phyloP scores from a whole-genome alignment of 2,113 vertebrate species.

The Chlamydotis undulata region DNA sequence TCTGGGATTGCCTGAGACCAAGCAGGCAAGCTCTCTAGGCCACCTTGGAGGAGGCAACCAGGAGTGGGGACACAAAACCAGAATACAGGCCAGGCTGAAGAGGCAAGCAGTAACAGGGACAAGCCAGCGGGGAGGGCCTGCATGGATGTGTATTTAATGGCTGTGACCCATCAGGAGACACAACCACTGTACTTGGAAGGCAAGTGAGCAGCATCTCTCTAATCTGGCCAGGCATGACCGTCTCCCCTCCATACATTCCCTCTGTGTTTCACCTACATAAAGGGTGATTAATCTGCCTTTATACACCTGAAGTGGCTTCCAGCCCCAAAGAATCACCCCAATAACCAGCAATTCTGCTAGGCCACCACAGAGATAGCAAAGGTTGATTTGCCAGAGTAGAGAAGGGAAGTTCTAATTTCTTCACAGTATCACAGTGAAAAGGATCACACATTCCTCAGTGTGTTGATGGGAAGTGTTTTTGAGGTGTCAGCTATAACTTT shows the following conservation, averaged over 20 bases:
- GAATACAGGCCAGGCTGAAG: background rate
- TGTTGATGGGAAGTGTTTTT: background rate
- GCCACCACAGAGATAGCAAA: background rate
- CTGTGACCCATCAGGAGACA: background rate
- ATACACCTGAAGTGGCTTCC: background rate
- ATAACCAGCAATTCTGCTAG: background rate
- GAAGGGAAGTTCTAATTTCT: background rate
- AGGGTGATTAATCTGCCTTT: background rate
- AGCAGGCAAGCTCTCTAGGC: background rate
- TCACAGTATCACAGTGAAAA: background rate
- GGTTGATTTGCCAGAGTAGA: background rate
- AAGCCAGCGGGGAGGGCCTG: background rate
- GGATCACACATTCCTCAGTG: background rate
- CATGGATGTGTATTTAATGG: background rate
- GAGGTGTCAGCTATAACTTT: background rate
- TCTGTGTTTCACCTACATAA: background rate
- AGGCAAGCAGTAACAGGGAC: background rate
- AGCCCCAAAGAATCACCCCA: background rate
- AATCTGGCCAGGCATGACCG: fast-evolving
- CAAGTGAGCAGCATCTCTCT: background rate
- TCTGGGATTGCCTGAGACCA: background rate
- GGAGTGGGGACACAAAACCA: background rate
- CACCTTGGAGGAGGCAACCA: background rate
- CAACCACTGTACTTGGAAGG: background rate
- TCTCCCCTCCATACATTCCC: background rate